phyloP scores from a whole-genome alignment of 2,113 vertebrate genomes.

The Chaetodon trifascialis region DNA sequence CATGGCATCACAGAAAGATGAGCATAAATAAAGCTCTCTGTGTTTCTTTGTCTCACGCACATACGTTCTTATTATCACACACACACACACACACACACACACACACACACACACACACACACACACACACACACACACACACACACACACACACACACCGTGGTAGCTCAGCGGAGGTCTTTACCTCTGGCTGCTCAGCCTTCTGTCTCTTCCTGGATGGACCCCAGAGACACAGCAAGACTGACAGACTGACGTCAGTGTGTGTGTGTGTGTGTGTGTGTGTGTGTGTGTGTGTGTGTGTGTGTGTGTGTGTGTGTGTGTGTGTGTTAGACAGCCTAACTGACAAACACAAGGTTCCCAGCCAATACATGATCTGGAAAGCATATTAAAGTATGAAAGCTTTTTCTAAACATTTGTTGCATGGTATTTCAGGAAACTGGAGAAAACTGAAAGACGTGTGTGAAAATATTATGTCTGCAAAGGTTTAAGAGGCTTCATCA shows the following conservation, averaged over 20 bases:
- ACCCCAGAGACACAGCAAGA: conserved; percentile 69
- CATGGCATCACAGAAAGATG: conserved; percentile 7
- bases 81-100: conserved; percentile 1
- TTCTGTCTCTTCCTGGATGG: conserved; percentile 69
- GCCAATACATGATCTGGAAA: neutral
- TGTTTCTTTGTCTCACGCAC: conserved; percentile 15
- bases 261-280: conserved; percentile 23
- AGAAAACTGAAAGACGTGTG: too few relatives aligned
- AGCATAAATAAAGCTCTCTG: conserved; percentile 8
- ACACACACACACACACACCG: conserved; percentile 22
- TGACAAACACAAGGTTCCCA: neutral
- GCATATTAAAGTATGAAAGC: too few relatives aligned
- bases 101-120: conserved; percentile 22
- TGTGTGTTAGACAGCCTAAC: conserved; percentile 3
- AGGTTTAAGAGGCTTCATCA: too few relatives aligned
- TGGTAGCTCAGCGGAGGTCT: conserved; percentile 50
- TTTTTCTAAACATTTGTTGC: too few relatives aligned
- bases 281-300: conserved; percentile 17
- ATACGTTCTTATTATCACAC: neutral
- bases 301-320: conserved; percentile 14
- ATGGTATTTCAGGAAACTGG: too few relatives aligned
- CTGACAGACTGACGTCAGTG: conserved; percentile 54
- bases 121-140: neutral
- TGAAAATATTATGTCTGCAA: too few relatives aligned
- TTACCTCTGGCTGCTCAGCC: conserved; percentile 66